These are phyloP conservation scores for Scaptomyza flava DNA, from an alignment of 2,888 invertebrate genomes.

Conservation along the genomic window DNA sequence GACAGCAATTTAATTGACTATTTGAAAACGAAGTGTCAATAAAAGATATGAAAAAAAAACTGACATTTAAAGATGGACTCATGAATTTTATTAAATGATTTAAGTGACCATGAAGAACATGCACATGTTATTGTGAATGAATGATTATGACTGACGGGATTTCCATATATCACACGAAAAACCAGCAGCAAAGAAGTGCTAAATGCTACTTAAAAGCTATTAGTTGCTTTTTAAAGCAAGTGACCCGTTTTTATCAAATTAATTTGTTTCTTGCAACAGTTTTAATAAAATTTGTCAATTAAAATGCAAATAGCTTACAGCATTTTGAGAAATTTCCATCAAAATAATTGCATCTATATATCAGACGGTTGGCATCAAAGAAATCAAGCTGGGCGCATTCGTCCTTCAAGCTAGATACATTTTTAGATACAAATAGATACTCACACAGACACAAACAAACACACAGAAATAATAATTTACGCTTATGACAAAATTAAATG, in stretches of 20 bases:
- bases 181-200: too few relatives aligned
- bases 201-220: background rate
- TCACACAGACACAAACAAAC: background rate
- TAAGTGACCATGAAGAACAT: background rate
- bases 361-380: constrained; percentile 69
- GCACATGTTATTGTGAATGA: too few relatives aligned
- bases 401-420: constrained; percentile 60
- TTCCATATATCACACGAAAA: background rate
- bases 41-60: background rate
- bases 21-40: background rate
- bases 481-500: constrained; percentile 75
- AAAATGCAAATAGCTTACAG: constrained; percentile 41
- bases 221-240: background rate
- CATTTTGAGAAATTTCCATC: constrained; percentile 49
- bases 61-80: background rate
- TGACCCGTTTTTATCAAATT: constrained; percentile 10
- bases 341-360: constrained; percentile 68
- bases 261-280: constrained; percentile 13
- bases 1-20: constrained; percentile 12
- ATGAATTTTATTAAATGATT: constrained; percentile 1
- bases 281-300: constrained; percentile 52
- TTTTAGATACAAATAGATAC: constrained; percentile 44
- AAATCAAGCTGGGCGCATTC: constrained; percentile 48
- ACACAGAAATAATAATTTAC: constrained; percentile 52
- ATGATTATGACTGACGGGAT: background rate